These are phyloP conservation scores for Vulpes vulpes DNA, from an alignment of 2,113 vertebrate genomes.

Conservation along the genomic window DNA sequence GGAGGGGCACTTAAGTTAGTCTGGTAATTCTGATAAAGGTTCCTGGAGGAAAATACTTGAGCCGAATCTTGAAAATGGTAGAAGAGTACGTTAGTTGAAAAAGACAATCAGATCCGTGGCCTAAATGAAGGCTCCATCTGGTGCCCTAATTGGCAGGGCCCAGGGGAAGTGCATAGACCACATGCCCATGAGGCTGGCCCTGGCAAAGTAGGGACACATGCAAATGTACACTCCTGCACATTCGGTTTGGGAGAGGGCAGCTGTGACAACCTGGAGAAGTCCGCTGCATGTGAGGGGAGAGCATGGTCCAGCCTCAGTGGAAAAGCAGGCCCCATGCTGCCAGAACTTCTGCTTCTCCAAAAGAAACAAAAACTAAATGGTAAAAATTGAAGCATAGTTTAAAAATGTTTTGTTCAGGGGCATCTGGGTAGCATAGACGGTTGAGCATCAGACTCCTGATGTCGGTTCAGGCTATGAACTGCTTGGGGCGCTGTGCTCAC, in stretches of 20 bases:
- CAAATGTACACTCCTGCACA: not conserved
- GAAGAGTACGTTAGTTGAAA: not conserved
- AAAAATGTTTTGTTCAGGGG: not conserved
- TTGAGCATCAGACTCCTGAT: not conserved
- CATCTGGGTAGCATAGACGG: not conserved
- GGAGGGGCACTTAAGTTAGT: not conserved
- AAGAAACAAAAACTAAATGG: not conserved
- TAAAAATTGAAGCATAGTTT: not conserved
- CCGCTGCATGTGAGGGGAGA: not conserved
- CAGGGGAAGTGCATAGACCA: accelerated
- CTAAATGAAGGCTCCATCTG: not conserved
- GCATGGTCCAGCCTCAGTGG: not conserved
- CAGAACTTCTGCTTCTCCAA: not conserved
- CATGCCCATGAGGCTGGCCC: not conserved
- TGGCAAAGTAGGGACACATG: not conserved
- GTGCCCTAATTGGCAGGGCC: not conserved
- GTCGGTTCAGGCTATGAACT: not conserved
- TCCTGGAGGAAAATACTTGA: not conserved
- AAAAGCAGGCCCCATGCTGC: not conserved
- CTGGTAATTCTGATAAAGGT: not conserved
- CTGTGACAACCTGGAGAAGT: not conserved
- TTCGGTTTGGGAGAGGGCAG: not conserved
- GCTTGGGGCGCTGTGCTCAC: not conserved
- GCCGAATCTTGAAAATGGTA: not conserved
- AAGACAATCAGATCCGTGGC: not conserved